Percentiles rank a stretch among this genome's conserved stretches.
phyloP scores from a whole-genome alignment of 2,797 vertebrate species.

The Rhabdomys pumilio region DNA sequence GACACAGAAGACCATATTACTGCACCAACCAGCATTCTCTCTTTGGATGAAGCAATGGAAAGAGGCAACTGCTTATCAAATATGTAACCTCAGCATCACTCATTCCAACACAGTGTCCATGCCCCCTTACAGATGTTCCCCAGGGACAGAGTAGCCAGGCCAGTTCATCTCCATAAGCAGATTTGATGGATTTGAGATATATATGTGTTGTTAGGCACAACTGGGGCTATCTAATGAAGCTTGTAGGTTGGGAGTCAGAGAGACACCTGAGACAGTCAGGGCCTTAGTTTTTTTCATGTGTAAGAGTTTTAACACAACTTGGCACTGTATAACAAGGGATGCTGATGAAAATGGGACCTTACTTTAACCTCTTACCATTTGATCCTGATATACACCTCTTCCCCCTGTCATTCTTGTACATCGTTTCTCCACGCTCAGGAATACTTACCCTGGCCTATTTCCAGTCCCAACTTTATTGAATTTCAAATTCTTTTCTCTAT shows the following conservation, averaged over 20 bases:
- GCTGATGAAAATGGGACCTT: not conserved
- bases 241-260: not conserved
- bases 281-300: not conserved
- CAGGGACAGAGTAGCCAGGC: not conserved
- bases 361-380: not conserved
- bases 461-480: not conserved
- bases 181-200: not conserved
- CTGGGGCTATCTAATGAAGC: not conserved
- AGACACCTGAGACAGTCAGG: not conserved
- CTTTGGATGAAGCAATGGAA: not conserved
- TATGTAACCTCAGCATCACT: not conserved
- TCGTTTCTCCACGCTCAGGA: not conserved
- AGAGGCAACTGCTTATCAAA: not conserved
- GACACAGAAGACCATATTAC: not conserved
- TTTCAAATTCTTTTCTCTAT: conserved; percentile 13
- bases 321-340: no score
- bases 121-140: not conserved
- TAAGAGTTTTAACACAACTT: not conserved
- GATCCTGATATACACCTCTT: not conserved
- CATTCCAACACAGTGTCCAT: no score
- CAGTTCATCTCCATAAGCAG: not conserved
- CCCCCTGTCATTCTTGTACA: not conserved
- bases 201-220: not conserved
- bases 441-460: not conserved
- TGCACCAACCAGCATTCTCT: not conserved